Evolutionary conservation across 2,113 vertebrate species (phyloP).

Genomic region (Notiomystis cincta): DNA sequence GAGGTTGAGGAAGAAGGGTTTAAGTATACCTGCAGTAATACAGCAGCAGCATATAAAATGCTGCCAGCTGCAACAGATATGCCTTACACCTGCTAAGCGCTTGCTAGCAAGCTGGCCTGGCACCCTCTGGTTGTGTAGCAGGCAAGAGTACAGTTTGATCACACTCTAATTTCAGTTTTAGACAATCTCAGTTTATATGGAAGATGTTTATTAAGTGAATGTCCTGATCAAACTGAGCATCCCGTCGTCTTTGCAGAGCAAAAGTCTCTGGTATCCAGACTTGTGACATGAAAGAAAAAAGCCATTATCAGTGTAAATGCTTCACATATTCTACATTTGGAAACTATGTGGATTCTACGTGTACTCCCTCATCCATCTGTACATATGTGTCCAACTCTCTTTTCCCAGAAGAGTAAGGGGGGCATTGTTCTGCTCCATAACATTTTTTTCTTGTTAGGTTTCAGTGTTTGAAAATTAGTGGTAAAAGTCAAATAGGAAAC

Average conservation of each 20-base stretch:
- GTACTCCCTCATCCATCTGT: not conserved
- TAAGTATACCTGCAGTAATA: not conserved
- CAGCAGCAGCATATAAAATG: not conserved
- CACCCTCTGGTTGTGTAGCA: not conserved
- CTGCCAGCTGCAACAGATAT: conserved; percentile 27
- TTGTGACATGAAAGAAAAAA: not conserved
- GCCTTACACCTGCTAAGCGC: not conserved
- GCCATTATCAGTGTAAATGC: accelerated
- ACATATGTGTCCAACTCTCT: not conserved
- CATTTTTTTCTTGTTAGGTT: not conserved
- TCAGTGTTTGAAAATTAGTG: not conserved
- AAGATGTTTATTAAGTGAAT: not conserved
- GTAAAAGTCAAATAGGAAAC: not conserved
- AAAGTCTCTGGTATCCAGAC: not conserved
- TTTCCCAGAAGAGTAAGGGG: not conserved
- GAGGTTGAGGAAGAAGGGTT: not conserved
- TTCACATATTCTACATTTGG: not conserved
- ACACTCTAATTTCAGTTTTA: not conserved
- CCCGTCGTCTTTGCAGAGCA: accelerated
- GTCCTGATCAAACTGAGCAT: not conserved
- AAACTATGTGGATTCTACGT: not conserved
- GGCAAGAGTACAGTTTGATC: not conserved
- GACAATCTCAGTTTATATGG: not conserved
- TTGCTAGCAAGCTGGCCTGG: not conserved
- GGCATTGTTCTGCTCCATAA: not conserved